phyloP scores from a whole-genome alignment of 2,113 vertebrate genomes.

The Actenoides hombroni region DNA sequence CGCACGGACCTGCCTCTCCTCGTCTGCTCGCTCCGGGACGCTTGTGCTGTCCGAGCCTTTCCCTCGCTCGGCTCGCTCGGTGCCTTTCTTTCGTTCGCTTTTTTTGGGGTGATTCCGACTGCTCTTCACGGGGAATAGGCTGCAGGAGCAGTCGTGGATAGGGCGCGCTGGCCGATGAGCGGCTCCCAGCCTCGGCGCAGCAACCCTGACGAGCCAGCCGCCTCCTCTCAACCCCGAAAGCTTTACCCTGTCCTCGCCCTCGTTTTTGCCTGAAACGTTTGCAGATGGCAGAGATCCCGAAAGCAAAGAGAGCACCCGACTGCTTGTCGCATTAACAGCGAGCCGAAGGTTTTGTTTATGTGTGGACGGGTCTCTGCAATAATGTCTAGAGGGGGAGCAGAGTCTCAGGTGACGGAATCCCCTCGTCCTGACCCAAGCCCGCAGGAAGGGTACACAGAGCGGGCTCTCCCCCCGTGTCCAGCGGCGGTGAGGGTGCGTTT shows the following conservation, averaged over 20 bases:
- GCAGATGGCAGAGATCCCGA: neutral
- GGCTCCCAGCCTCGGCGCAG: neutral
- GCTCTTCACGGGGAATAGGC: neutral
- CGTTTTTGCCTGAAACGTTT: neutral
- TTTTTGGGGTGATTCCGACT: neutral
- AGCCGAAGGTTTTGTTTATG: accelerated
- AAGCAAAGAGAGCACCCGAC: neutral
- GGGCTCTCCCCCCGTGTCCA: accelerated
- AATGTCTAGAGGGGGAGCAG: neutral
- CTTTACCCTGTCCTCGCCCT: neutral
- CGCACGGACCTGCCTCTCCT: neutral
- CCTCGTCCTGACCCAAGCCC: neutral
- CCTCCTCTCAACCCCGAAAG: neutral
- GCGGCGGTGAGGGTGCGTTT: neutral
- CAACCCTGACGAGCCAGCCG: neutral
- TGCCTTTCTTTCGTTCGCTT: neutral
- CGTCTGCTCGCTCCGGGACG: neutral
- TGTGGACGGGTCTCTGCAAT: accelerated
- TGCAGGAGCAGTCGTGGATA: neutral
- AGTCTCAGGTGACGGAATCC: neutral
- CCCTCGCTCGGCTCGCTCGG: accelerated
- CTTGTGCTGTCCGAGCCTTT: neutral
- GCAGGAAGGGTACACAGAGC: neutral
- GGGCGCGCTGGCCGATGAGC: neutral
- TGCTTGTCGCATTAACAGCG: accelerated